Evolutionary conservation across 1,140 invertebrate species (phyloP).

Genomic region (Mamestra configurata): DNA sequence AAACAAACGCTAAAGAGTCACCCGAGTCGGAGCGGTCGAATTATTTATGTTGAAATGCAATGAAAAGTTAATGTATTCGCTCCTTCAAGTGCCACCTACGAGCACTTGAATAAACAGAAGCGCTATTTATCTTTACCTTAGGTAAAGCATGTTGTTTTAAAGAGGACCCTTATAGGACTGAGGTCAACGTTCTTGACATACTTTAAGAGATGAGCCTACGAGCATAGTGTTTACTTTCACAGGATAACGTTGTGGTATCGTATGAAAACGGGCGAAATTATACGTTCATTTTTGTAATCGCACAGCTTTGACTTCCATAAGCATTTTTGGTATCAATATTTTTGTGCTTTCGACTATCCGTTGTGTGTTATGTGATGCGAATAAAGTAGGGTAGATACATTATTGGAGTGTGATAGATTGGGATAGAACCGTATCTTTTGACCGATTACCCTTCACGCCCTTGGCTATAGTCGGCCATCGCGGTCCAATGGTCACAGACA

Average conservation of each 20-base stretch:
- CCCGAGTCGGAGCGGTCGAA: slow-evolving; percentile 34
- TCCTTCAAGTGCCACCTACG: slow-evolving; percentile 70
- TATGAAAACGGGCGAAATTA: background rate
- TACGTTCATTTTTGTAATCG: background rate
- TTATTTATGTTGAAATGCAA: slow-evolving; percentile 53
- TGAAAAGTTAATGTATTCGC: slow-evolving; percentile 63
- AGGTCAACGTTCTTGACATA: slow-evolving; percentile 74
- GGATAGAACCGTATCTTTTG: slow-evolving; percentile 56
- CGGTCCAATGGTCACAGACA: slow-evolving; percentile 52
- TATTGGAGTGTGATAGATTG: slow-evolving; percentile 52
- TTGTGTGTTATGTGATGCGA: slow-evolving; percentile 19
- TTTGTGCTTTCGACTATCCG: background rate
- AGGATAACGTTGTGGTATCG: background rate
- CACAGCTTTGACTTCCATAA: background rate
- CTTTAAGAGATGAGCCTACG: slow-evolving; percentile 51
- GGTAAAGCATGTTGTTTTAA: slow-evolving; percentile 72
- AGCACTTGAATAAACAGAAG: slow-evolving; percentile 74
- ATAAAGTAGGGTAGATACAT: slow-evolving; percentile 44
- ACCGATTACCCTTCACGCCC: slow-evolving; percentile 57
- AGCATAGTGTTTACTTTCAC: slow-evolving; percentile 29
- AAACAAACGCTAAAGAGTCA: slow-evolving; percentile 34
- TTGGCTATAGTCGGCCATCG: slow-evolving; percentile 48
- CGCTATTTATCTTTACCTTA: slow-evolving; percentile 75
- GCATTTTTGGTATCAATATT: background rate
- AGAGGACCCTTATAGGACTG: slow-evolving; percentile 63